phyloP scores from a whole-genome alignment of 1,140 invertebrate genomes.

The Pomacea maculata region DNA sequence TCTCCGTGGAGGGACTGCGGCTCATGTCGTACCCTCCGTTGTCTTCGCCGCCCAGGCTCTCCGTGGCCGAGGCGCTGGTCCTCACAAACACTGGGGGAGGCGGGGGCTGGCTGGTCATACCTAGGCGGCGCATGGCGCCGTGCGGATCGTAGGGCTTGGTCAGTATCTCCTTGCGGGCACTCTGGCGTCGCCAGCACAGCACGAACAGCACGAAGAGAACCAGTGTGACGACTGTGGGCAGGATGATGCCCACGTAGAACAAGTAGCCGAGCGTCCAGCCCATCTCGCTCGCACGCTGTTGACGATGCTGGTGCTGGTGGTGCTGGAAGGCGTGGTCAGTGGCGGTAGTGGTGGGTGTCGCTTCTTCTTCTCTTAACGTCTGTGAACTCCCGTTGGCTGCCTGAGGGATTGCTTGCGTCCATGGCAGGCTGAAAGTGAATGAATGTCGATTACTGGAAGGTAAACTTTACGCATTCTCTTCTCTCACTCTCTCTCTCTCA shows the following conservation, averaged over 20 bases:
- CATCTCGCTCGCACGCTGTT: neutral
- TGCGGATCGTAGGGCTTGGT: conserved; percentile 52
- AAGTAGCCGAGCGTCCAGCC: conserved; percentile 47
- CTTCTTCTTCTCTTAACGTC: neutral
- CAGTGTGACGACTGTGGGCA: conserved; percentile 68
- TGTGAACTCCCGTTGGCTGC: neutral
- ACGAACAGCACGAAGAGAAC: conserved; percentile 56
- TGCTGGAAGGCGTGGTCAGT: neutral
- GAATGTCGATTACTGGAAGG: neutral
- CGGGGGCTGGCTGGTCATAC: conserved; percentile 32
- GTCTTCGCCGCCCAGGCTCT: conserved; percentile 18
- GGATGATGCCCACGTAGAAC: conserved; percentile 68
- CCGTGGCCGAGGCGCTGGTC: conserved; percentile 3
- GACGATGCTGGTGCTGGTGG: neutral
- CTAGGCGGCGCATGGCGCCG: conserved; percentile 34
- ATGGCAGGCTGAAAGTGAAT: neutral
- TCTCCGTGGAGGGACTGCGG: conserved; percentile 36
- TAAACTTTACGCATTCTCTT: neutral
- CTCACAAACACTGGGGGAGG: conserved; percentile 32
- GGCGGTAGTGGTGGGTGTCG: neutral
- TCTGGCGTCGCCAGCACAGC: conserved; percentile 53
- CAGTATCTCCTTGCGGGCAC: conserved; percentile 42
- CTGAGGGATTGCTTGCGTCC: neutral
- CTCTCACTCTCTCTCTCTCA: neutral
- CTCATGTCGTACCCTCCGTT: conserved; percentile 45